phyloP scores from a whole-genome alignment of 2,113 vertebrate species.

The Pseudorhombus dupliciocellatus region DNA sequence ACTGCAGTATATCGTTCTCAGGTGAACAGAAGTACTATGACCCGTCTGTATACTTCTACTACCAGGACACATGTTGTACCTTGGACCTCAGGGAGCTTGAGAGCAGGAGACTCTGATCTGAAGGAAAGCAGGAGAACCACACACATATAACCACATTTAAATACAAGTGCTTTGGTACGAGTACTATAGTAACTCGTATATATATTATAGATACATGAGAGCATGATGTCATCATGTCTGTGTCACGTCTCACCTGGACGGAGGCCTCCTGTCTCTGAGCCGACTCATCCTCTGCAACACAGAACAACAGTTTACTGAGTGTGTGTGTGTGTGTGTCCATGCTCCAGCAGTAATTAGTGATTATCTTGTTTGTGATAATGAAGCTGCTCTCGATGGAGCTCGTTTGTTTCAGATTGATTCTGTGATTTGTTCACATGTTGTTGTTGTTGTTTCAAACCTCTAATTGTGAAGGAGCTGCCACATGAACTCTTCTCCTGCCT shows the following conservation, averaged over 20 bases:
- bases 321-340: neutral
- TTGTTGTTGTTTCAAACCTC: neutral
- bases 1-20: neutral
- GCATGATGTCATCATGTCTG: no score
- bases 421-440: neutral
- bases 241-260: conserved; percentile 48
- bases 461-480: no score
- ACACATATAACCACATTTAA: neutral
- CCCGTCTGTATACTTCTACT: neutral
- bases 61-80: conserved; percentile 34
- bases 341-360: neutral
- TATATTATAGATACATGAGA: no score
- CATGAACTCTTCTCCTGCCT: no score
- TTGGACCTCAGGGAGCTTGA: conserved; percentile 17
- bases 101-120: conserved; percentile 23
- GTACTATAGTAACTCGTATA: no score
- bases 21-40: no score
- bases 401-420: no score
- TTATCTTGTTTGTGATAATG: conserved; percentile 24
- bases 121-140: neutral
- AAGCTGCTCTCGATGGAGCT: neutral
- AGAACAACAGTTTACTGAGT: conserved; percentile 1
- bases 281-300: conserved; percentile 67
- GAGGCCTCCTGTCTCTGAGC: conserved; percentile 35
- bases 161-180: no score